Conservation (phyloP, 2,888 invertebrate species). For the Epinotia brunnichana region DNA sequence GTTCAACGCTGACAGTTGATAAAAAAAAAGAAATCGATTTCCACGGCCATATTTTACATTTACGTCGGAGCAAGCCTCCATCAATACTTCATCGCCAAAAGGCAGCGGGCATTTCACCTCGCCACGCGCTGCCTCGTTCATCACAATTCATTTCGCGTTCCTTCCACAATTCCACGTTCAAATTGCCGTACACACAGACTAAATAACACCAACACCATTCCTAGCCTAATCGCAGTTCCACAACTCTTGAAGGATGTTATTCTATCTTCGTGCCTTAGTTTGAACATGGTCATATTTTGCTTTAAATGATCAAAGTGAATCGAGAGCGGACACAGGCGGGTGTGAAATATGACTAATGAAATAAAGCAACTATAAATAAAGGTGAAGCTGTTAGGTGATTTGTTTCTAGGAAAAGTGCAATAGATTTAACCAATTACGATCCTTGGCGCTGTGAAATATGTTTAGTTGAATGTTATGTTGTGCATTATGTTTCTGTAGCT, state of each 20-base stretch:
- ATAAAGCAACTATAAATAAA: conserved; percentile 47
- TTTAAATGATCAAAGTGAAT: conserved; percentile 45
- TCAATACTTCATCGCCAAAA: conserved; percentile 54
- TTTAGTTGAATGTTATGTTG: conserved; percentile 27
- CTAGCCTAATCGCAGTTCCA: conserved; percentile 9
- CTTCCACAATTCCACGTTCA: conserved; percentile 49
- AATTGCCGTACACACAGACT: conserved; percentile 45
- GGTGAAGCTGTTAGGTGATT: conserved; percentile 41
- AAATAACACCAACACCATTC: conserved; percentile 17
- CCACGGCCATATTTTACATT: conserved; percentile 47
- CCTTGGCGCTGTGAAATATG: conserved; percentile 40
- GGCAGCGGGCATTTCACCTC: conserved; percentile 52
- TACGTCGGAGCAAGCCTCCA: conserved; percentile 49
- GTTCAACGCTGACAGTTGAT: conserved; percentile 40
- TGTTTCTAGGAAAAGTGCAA: conserved; percentile 42
- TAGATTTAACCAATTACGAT: conserved; percentile 42
- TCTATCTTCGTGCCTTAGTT: conserved; percentile 7
- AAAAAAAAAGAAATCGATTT: conserved; percentile 47
- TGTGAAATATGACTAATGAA: conserved; percentile 52
- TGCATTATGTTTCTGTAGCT: conserved; percentile 2
- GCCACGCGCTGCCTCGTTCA: conserved; percentile 49
- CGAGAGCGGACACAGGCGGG: conserved; percentile 45
- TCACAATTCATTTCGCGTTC: conserved; percentile 54
- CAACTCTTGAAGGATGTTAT: not conserved
- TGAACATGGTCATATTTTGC: conserved; percentile 38